These are phyloP conservation scores for Hemithea aestivaria DNA, from an alignment of 2,888 invertebrate species.

Conservation along the genomic window DNA sequence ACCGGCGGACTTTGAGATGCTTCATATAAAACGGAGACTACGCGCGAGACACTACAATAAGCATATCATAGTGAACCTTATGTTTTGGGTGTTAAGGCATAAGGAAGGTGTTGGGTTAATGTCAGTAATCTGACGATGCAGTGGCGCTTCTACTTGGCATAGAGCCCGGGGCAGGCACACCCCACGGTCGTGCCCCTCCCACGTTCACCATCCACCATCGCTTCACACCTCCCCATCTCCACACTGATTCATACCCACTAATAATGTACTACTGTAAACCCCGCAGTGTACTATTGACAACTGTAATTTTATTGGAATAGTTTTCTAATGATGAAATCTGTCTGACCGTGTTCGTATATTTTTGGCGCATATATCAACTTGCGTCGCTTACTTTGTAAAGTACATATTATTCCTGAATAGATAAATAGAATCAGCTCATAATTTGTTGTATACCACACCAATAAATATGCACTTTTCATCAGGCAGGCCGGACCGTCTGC, in stretches of 20 bases:
- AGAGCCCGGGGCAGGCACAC: constrained; percentile 59
- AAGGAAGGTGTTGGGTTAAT: constrained; percentile 28
- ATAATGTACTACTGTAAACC: constrained; percentile 48
- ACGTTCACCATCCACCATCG: constrained; percentile 53
- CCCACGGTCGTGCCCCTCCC: constrained; percentile 50
- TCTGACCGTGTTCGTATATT: constrained; percentile 24
- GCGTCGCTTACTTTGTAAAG: background rate
- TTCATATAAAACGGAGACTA: constrained; percentile 68
- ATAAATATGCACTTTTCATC: too few relatives aligned
- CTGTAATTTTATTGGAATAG: constrained; percentile 32
- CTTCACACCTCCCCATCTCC: constrained; percentile 53
- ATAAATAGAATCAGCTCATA: too few relatives aligned
- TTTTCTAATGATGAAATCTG: constrained; percentile 34
- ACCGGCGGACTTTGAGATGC: constrained; percentile 55
- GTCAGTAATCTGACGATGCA: constrained; percentile 54
- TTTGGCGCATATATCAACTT: constrained; percentile 1
- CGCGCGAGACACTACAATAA: constrained; percentile 59
- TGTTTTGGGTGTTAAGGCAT: constrained; percentile 32
- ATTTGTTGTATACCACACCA: too few relatives aligned
- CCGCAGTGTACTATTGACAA: constrained; percentile 47
- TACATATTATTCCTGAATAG: too few relatives aligned
- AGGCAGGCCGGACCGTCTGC: too few relatives aligned
- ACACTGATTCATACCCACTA: constrained; percentile 52
- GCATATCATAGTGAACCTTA: constrained; percentile 43
- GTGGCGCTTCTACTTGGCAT: constrained; percentile 73